phyloP scores from a whole-genome alignment of 2,888 invertebrate species.

The Andrena minutula region DNA sequence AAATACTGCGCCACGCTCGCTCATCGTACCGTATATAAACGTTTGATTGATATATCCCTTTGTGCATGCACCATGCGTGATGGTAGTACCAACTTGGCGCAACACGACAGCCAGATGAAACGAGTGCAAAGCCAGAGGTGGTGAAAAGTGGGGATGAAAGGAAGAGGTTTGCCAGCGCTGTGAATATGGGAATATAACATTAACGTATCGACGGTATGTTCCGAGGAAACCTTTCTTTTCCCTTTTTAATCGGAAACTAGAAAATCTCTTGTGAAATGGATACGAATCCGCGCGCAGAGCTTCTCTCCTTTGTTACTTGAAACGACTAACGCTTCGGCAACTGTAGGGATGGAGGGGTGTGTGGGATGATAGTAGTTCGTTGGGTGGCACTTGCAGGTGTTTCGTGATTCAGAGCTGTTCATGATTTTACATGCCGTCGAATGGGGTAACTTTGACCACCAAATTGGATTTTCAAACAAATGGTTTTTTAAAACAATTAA shows the following conservation, averaged over 20 bases:
- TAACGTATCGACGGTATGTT: background rate
- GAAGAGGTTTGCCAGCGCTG: background rate
- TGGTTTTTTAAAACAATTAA: too few relatives aligned
- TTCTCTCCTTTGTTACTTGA: background rate
- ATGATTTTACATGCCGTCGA: background rate
- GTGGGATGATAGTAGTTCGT: background rate
- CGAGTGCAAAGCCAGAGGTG: background rate
- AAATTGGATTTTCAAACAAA: background rate
- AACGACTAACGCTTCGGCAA: constrained; percentile 3
- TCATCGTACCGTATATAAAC: constrained; percentile 38
- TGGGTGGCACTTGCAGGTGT: background rate
- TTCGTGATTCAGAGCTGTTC: background rate
- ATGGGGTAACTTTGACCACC: background rate
- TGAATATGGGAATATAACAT: constrained; percentile 5
- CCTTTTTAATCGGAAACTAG: background rate
- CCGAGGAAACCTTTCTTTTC: background rate
- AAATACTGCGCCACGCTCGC: constrained; percentile 20
- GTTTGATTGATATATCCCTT: constrained; percentile 52
- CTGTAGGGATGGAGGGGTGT: background rate
- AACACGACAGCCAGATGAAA: constrained; percentile 4
- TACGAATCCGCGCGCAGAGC: background rate
- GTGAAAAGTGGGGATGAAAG: constrained; percentile 11
- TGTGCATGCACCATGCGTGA: constrained; percentile 11
- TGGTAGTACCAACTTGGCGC: background rate
- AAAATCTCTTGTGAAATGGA: constrained; percentile 11